Percentiles rank a stretch among this genome's conserved stretches.
Evolutionary conservation across 2,113 vertebrate genomes (phyloP).

Genomic region (Nansenia antarctica): DNA sequence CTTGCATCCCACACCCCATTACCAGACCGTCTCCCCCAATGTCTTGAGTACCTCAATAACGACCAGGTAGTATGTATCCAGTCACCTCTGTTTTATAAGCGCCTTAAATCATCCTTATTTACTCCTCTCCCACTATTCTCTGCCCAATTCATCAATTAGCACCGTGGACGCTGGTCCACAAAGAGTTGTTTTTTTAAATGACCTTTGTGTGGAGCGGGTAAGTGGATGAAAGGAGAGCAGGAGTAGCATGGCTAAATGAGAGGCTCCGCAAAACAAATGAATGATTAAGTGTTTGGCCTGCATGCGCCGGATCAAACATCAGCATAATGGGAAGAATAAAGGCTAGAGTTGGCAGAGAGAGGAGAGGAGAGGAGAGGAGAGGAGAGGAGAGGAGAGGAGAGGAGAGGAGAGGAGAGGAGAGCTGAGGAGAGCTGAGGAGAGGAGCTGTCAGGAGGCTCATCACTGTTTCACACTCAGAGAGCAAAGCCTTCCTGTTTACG

Average conservation of each 20-base stretch:
- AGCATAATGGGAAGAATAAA: constrained; percentile 41
- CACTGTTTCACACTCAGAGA: constrained; percentile 18
- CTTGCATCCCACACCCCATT: no score
- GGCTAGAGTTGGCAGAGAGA: constrained; percentile 47
- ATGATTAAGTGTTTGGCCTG: constrained; percentile 31
- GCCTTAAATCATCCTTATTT: constrained; percentile 6
- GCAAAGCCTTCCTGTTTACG: constrained; percentile 45
- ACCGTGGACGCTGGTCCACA: background rate
- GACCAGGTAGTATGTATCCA: background rate
- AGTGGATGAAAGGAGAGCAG: constrained; percentile 7
- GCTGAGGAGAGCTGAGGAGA: constrained; percentile 23
- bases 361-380: background rate
- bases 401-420: constrained; percentile 4
- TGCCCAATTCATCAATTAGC: constrained; percentile 23
- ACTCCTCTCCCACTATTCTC: constrained; percentile 1
- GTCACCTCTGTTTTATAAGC: constrained; percentile 3
- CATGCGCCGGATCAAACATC: constrained; percentile 49
- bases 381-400: constrained; percentile 41
- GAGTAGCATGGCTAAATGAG: constrained; percentile 5
- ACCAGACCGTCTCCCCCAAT: no score
- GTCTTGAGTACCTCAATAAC: no score
- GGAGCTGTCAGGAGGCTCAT: constrained; percentile 38
- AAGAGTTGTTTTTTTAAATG: constrained; percentile 5
- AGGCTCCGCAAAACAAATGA: constrained; percentile 22
- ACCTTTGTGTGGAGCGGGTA: constrained; percentile 9